phyloP scores from a whole-genome alignment of 2,113 vertebrate genomes.

The Callipepla squamata region DNA sequence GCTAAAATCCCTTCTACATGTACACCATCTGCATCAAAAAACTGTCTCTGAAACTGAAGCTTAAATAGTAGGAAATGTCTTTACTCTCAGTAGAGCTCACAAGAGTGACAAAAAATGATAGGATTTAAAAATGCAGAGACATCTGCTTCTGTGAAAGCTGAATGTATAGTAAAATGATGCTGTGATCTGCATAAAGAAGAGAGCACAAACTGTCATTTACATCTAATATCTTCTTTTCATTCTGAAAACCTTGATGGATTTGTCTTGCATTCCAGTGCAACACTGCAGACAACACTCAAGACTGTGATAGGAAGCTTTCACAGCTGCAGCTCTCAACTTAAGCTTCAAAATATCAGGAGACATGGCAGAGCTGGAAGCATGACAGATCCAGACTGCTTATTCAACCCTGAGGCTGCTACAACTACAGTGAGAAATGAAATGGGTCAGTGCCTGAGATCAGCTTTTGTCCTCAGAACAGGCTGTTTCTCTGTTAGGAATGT shows the following conservation, averaged over 20 bases:
- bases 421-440: neutral
- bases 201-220: neutral
- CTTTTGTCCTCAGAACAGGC: neutral
- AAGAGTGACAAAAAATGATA: neutral
- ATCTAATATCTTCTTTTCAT: neutral
- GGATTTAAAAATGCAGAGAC: neutral
- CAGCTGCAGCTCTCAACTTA: conserved; percentile 20
- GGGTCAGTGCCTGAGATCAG: neutral
- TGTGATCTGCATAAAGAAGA: conserved; percentile 5
- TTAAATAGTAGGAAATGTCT: neutral
- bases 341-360: neutral
- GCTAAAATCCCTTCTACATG: neutral
- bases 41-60: neutral
- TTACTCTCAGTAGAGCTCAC: neutral
- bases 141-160: neutral
- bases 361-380: neutral
- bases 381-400: neutral
- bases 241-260: neutral
- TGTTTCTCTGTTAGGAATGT: neutral
- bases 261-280: neutral
- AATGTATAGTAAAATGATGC: neutral
- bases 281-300: neutral
- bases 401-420: neutral
- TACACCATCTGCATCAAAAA: neutral
- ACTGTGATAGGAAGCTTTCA: conserved; percentile 8